phyloP scores from a whole-genome alignment of 2,113 vertebrate species.

The Austrofundulus limnaeus region DNA sequence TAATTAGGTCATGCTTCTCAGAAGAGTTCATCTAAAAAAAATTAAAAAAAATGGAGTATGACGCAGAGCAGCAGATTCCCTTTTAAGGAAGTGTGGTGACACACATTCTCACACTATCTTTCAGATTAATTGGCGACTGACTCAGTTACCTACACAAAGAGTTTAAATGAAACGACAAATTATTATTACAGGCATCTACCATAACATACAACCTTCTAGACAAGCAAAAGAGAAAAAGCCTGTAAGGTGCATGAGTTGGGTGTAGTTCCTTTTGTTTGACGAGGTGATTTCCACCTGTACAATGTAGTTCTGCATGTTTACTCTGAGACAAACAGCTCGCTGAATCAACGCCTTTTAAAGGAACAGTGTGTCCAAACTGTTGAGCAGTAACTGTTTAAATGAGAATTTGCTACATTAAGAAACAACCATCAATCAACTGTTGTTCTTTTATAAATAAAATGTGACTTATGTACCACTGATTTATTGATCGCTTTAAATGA shows the following conservation, averaged over 20 bases:
- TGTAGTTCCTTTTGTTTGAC: not conserved
- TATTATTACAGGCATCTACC: not conserved
- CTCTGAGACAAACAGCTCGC: not conserved
- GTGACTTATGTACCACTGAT: no score
- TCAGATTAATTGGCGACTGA: not conserved
- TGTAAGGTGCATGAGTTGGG: not conserved
- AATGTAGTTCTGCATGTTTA: not conserved
- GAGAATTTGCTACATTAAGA: not conserved
- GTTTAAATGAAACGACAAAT: not conserved
- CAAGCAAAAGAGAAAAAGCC: not conserved
- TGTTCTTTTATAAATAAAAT: no score
- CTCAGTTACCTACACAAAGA: not conserved
- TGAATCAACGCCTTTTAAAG: not conserved
- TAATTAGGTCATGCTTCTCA: not conserved
- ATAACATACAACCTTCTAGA: not conserved
- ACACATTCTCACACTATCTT: not conserved
- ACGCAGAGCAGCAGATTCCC: conserved; percentile 15
- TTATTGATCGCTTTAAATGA: no score
- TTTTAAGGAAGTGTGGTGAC: conserved; percentile 21
- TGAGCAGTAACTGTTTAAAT: no score
- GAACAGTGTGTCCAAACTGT: not conserved
- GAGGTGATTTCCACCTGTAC: not conserved
- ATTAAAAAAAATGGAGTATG: not conserved
- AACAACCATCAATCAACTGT: no score
- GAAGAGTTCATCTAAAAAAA: not conserved